Base-by-base conservation (phyloP, 2,797 vertebrate genomes). In the Coregonus suidteri region DNA sequence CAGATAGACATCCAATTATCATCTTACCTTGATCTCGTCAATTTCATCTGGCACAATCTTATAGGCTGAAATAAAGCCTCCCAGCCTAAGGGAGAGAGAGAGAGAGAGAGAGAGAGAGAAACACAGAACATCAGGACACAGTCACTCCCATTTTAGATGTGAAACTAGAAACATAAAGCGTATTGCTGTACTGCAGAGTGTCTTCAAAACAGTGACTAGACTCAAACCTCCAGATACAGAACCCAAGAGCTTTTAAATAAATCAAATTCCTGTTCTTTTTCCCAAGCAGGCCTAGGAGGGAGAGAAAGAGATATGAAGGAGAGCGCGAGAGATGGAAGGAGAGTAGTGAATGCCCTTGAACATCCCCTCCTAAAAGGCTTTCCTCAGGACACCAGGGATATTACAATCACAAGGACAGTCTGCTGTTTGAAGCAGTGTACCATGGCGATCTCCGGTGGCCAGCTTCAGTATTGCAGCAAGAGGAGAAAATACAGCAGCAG, bases 41-140 rank as follows among this genome's bases (percentile, higher is more conserved):
- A 99, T 96, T 95, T 99, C 98, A 6, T 99, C 98, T 74, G 98
- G 98, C 83, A 99, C 98, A 90, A 99, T 98, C 95, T 99, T 99
- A 94, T 99, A 99, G 81, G 97, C 98, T 77, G 96, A 94, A 92
- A 99, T 95, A 94, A 96, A 98, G 84, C 98, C 98, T 87, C 98
- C 98, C 92, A 99, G 95, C 92, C 98, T 99, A 93, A 89, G 94
- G 93, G 90, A 91, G 69, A 71, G 76, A 75, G 73, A 62, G 35
- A 79, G 20, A 47, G 41, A 65, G 73, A 64, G 37, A 68, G 25
- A 52, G 41, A 52, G 69, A 62, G 53, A 31, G 20, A 35, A 41
- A 37, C 20, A 77, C 37, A 74, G 20, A 71, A 14, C 35, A 73
- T 73, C 31, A 35, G 20, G 4, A 73, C 53, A 59, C 53, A 59